phyloP scores from a whole-genome alignment of 2,113 vertebrate species.

The Alethe castanea region DNA sequence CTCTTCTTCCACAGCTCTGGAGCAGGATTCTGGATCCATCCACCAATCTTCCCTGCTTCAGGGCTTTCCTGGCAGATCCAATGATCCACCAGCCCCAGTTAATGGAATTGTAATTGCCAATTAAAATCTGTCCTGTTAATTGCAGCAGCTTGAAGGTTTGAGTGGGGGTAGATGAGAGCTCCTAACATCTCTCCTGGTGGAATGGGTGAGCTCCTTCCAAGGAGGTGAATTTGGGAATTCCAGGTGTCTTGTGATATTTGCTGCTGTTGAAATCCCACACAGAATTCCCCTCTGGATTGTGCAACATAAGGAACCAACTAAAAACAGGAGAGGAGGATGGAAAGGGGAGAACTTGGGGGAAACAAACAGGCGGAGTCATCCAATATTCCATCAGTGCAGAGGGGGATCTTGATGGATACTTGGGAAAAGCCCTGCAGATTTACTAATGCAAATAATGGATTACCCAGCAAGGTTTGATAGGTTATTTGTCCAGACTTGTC shows the following conservation, averaged over 20 bases:
- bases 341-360: neutral
- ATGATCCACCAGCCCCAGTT: constrained; percentile 60
- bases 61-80: constrained; percentile 52
- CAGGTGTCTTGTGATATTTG: neutral
- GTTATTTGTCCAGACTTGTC: neutral
- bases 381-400: neutral
- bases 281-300: neutral
- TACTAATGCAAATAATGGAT: neutral
- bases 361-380: neutral
- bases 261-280: neutral
- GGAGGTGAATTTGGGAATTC: neutral
- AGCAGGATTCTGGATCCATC: neutral
- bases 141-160: constrained; percentile 44
- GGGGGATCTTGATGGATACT: neutral
- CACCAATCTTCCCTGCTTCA: constrained; percentile 52
- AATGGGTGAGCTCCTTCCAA: neutral
- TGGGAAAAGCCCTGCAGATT: neutral
- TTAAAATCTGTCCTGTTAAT: constrained; percentile 70
- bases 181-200: neutral
- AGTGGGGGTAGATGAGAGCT: neutral
- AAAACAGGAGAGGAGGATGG: neutral
- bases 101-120: constrained; percentile 71
- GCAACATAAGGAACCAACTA: neutral
- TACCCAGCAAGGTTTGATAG: neutral
- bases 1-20: neutral